A percentile compares a stretch with the other conserved stretches of the same genome.
Evolutionary conservation across 2,113 vertebrate species (phyloP).

Genomic region (Oreochromis spilurus): DNA sequence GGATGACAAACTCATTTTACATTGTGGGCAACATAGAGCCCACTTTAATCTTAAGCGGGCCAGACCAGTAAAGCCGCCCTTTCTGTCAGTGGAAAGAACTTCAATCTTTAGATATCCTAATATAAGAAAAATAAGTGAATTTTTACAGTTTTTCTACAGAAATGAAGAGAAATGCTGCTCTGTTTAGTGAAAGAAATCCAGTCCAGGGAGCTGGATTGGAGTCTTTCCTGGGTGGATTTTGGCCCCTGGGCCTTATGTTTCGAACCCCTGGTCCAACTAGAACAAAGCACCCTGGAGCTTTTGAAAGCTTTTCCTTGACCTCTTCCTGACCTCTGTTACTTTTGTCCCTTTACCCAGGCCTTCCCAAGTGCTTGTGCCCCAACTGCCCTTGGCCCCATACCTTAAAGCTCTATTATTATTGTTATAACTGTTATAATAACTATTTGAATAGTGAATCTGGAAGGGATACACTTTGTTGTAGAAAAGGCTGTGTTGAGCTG

Average conservation of each 20-base stretch:
- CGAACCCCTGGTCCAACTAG: neutral
- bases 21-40: neutral
- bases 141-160: neutral
- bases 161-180: neutral
- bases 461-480: neutral
- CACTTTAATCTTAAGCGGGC: neutral
- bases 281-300: neutral
- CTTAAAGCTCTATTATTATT: neutral
- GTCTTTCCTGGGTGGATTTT: neutral
- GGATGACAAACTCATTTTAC: neutral
- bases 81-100: neutral
- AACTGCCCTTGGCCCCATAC: neutral
- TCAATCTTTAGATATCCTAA: neutral
- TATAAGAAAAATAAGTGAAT: neutral
- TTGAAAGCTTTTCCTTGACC: neutral
- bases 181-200: neutral
- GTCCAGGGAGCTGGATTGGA: neutral
- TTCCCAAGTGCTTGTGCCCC: neutral
- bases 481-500: neutral
- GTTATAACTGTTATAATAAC: neutral
- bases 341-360: neutral
- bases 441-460: neutral
- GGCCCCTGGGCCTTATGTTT: neutral
- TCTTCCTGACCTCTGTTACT: neutral
- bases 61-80: neutral